A percentile compares a stretch with the other conserved stretches of the same genome.
Conservation (phyloP, 2,113 vertebrate genomes). For the Salminus brasiliensis region DNA sequence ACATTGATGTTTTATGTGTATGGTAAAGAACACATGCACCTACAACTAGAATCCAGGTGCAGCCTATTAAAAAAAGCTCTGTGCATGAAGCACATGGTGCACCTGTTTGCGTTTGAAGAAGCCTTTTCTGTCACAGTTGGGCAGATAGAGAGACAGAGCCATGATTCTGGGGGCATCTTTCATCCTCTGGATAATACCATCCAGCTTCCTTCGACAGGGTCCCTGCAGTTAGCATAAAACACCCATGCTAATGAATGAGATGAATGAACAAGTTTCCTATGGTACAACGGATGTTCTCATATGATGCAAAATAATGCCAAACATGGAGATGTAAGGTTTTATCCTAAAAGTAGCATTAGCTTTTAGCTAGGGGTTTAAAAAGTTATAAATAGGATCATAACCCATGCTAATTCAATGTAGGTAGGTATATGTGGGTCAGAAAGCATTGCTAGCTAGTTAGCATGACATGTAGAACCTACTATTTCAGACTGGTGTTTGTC, state of each 20-base stretch:
- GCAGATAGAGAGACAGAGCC: constrained; percentile 88
- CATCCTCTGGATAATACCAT: constrained; percentile 87
- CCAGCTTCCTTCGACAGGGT: constrained; percentile 91
- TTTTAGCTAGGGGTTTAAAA: too few relatives aligned
- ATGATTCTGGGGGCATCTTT: constrained; percentile 86
- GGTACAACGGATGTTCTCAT: neutral
- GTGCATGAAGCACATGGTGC: neutral
- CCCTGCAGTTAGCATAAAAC: constrained; percentile 75
- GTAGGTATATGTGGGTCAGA: too few relatives aligned
- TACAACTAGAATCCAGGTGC: neutral
- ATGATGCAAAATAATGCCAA: too few relatives aligned
- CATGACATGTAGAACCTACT: constrained; percentile 71
- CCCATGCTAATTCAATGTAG: neutral
- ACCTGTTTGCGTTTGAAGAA: constrained; percentile 99
- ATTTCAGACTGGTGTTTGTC: constrained; percentile 88
- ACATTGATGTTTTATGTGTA: too few relatives aligned
- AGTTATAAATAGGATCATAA: neutral
- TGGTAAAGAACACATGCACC: neutral
- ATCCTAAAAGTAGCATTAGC: too few relatives aligned
- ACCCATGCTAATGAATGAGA: neutral
- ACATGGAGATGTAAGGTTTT: too few relatives aligned
- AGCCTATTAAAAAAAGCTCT: neutral
- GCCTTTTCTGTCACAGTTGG: constrained; percentile 97
- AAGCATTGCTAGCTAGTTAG: neutral
- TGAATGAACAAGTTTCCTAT: neutral